These are phyloP conservation scores for Leptoclinus maculatus DNA, from an alignment of 2,797 vertebrate species.

Conservation along the genomic window DNA sequence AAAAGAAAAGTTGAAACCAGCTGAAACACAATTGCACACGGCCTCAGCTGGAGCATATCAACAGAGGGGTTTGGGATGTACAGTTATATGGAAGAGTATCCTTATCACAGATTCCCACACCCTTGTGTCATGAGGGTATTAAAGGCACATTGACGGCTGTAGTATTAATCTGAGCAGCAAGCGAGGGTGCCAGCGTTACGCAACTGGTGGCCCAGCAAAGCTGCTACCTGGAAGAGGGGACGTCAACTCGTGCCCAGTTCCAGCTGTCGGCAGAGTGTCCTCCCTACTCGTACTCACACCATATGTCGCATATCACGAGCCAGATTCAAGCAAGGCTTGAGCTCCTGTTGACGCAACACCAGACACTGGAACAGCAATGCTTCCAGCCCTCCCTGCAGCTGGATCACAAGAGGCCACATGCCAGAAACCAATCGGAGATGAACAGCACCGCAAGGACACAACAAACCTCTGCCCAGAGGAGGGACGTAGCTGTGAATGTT, in stretches of 20 bases:
- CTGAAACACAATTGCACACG: no score
- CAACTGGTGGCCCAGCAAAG: conserved; percentile 64
- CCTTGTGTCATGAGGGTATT: conserved; percentile 27
- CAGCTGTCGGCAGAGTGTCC: conserved; percentile 64
- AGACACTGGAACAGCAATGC: conserved; percentile 13
- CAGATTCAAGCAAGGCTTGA: conserved; percentile 15
- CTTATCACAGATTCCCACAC: conserved; percentile 35
- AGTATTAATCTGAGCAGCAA: conserved; percentile 61
- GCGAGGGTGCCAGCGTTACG: conserved; percentile 58
- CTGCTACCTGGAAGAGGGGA: conserved; percentile 74
- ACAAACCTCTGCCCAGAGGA: not conserved
- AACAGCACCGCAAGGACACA: not conserved
- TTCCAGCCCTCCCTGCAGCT: conserved; percentile 22
- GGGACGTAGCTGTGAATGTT: no score
- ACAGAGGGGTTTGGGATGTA: conserved; percentile 32
- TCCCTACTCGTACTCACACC: conserved; percentile 56
- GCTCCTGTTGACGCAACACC: conserved; percentile 30
- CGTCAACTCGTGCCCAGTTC: conserved; percentile 65
- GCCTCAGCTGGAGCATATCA: no score
- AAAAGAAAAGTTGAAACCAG: no score
- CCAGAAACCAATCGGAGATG: not conserved
- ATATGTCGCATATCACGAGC: conserved; percentile 70
- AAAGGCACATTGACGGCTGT: conserved; percentile 49
- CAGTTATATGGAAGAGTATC: conserved; percentile 20
- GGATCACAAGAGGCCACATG: conserved; percentile 10